Conservation (phyloP, 2,797 vertebrate species). For the Peromyscus melanophrys region DNA sequence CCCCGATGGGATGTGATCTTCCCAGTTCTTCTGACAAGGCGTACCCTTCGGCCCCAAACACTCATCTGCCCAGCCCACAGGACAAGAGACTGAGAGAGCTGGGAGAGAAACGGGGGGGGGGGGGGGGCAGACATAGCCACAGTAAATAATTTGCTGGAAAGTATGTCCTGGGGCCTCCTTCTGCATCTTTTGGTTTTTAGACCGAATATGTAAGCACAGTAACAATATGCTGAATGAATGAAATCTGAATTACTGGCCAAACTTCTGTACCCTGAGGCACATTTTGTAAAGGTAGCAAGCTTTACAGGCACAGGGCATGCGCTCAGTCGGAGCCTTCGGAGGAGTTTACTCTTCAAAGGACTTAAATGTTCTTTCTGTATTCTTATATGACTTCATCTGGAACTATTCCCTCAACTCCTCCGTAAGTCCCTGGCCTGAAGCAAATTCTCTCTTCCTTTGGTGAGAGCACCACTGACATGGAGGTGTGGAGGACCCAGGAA, state of each 20-base stretch:
- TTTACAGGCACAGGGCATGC: not conserved
- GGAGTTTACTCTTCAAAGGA: slow-evolving; percentile 69
- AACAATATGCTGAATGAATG: not conserved
- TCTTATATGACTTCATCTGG: slow-evolving; percentile 44
- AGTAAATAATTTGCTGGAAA: not conserved
- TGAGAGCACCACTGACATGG: slow-evolving; percentile 8
- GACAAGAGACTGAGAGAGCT: not conserved
- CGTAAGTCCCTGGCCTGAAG: slow-evolving; percentile 46
- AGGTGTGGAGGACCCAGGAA: slow-evolving; percentile 31
- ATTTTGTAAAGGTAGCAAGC: not conserved
- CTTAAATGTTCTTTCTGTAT: slow-evolving; percentile 45
- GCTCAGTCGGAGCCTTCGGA: not conserved
- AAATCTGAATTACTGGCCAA: not conserved
- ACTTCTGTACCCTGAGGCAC: not conserved
- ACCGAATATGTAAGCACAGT: not conserved
- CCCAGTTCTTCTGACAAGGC: not conserved
- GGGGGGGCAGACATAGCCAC: not conserved
- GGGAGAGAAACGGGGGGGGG: not conserved
- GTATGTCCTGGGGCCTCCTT: not conserved
- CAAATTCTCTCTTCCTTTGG: slow-evolving; percentile 73
- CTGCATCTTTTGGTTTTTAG: not conserved
- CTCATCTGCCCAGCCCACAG: not conserved
- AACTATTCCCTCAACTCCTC: slow-evolving; percentile 44
- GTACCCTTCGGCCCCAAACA: not conserved
- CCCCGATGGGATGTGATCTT: not conserved